These are phyloP conservation scores for Danio tinwini DNA, from an alignment of 2,797 vertebrate species.

Conservation along the genomic window DNA sequence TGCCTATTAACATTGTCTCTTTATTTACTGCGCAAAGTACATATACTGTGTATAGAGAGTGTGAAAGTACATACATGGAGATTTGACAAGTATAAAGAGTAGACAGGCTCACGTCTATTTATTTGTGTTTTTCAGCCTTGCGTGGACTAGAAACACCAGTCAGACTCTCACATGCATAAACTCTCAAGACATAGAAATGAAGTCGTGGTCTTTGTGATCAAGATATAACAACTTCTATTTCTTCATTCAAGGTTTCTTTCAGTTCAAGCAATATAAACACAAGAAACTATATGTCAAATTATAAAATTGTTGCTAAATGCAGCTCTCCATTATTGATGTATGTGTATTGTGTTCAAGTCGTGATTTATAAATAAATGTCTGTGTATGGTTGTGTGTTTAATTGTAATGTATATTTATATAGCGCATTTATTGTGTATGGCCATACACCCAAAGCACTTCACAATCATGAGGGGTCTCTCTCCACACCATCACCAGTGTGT, in stretches of 20 bases:
- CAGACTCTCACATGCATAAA: too few species aligned
- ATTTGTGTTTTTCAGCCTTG: slow-evolving; percentile 38
- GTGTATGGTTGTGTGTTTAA: too few species aligned
- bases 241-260: neutral
- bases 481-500: too few species aligned
- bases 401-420: too few species aligned
- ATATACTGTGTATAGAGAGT: too few species aligned
- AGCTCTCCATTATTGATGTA: neutral
- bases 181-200: neutral
- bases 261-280: neutral
- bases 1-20: too few species aligned
- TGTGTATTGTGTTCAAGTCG: neutral
- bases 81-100: neutral
- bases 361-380: neutral
- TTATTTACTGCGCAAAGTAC: too few species aligned
- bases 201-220: neutral
- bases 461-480: too few species aligned
- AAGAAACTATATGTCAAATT: neutral
- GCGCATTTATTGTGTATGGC: too few species aligned
- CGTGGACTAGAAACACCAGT: slow-evolving; percentile 21
- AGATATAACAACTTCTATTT: neutral
- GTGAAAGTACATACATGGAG: neutral
- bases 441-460: too few species aligned
- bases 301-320: neutral
- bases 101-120: neutral